These are phyloP conservation scores for Yoshiicerus persimilis DNA, from an alignment of 1,140 invertebrate genomes.

Conservation along the genomic window DNA sequence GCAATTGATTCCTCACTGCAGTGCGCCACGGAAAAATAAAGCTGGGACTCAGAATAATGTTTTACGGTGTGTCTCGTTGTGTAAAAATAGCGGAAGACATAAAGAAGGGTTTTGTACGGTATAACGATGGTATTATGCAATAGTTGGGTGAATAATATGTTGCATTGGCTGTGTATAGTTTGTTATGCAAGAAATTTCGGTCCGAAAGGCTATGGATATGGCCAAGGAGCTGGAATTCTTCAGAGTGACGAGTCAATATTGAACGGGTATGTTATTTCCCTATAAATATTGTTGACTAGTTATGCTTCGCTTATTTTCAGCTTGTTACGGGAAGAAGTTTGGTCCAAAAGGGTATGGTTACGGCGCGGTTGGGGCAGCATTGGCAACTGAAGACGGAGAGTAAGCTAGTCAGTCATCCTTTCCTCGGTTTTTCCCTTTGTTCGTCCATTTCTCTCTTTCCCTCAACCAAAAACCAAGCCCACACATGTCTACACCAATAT, in stretches of 20 bases:
- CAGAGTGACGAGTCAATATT: slow-evolving; percentile 76
- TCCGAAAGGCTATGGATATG: slow-evolving; percentile 91
- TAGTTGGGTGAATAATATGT: background rate
- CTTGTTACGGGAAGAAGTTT: slow-evolving; percentile 77
- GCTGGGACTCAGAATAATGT: too few relatives aligned
- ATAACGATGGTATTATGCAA: too few relatives aligned
- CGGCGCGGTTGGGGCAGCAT: slow-evolving; percentile 58
- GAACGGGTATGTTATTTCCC: slow-evolving; percentile 64
- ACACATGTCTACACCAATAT: background rate
- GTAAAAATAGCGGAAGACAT: too few relatives aligned
- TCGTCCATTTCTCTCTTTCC: background rate
- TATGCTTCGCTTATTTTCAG: slow-evolving; percentile 54
- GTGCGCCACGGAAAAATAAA: too few relatives aligned
- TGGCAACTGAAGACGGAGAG: slow-evolving; percentile 50
- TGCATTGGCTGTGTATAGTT: slow-evolving; percentile 61
- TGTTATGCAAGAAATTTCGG: slow-evolving; percentile 93
- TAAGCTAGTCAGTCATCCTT: slow-evolving; percentile 37
- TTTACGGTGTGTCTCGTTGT: too few relatives aligned
- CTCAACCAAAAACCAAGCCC: background rate
- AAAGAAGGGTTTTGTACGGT: too few relatives aligned
- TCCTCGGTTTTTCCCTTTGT: slow-evolving; percentile 48
- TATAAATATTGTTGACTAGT: slow-evolving; percentile 1
- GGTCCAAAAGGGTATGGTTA: slow-evolving; percentile 89
- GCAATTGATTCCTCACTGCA: too few relatives aligned
- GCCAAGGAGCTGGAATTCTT: slow-evolving; percentile 84